A percentile compares a stretch with the other conserved stretches of the same genome.
Evolutionary conservation across 1,140 invertebrate genomes (phyloP).

Genomic region (Dreissena polymorpha): DNA sequence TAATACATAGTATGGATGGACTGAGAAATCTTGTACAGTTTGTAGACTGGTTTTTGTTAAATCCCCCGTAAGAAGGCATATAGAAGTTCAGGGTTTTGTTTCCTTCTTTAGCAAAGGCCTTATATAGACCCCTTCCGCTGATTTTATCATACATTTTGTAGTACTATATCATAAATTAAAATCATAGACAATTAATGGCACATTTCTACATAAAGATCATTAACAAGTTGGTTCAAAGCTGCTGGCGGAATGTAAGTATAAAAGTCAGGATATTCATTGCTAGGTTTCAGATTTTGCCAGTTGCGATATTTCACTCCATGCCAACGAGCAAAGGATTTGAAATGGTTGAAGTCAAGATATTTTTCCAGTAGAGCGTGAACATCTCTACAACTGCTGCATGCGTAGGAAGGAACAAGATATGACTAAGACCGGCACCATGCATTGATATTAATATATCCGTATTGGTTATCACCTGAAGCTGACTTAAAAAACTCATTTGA

Average conservation of each 20-base stretch:
- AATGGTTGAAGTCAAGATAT: constrained; percentile 64
- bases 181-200: no score
- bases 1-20: no score
- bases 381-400: constrained; percentile 97
- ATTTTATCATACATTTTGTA: no score
- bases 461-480: constrained; percentile 80
- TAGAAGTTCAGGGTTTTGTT: no score
- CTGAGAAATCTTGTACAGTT: no score
- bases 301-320: constrained; percentile 64
- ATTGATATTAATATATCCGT: constrained; percentile 97
- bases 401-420: constrained; percentile 95
- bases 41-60: no score
- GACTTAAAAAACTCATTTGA: constrained; percentile 62
- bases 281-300: constrained; percentile 68
- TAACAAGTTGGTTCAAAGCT: constrained; percentile 1
- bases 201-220: no score
- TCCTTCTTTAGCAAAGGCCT: no score
- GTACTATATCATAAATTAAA: no score
- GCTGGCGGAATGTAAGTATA: constrained; percentile 63
- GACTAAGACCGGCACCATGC: constrained; percentile 97
- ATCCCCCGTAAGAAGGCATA: no score
- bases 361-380: constrained; percentile 80
- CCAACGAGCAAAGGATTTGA: constrained; percentile 71
- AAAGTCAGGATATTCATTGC: constrained; percentile 60
- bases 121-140: no score